Evolutionary conservation across 2,888 invertebrate genomes (phyloP).

Genomic region (Diachrysia chrysitis): DNA sequence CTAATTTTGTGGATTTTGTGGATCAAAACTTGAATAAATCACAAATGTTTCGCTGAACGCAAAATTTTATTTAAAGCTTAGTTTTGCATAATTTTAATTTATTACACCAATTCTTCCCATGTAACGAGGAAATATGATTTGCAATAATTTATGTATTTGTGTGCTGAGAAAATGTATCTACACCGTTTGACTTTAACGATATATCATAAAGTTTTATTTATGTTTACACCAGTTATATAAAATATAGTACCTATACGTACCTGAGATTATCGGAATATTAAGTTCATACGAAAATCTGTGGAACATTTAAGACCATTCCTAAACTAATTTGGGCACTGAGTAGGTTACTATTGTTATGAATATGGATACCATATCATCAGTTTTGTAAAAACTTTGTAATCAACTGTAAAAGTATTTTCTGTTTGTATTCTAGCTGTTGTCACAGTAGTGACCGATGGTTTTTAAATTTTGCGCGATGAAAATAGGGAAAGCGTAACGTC

Average conservation of each 20-base stretch:
- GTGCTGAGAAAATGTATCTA: slow-evolving; percentile 54
- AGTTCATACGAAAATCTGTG: slow-evolving; percentile 2
- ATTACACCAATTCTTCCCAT: slow-evolving; percentile 45
- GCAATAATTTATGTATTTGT: slow-evolving; percentile 55
- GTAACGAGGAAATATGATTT: slow-evolving; percentile 58
- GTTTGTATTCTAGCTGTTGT: slow-evolving; percentile 87
- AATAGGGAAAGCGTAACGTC: slow-evolving; percentile 87
- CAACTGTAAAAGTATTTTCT: slow-evolving; percentile 86
- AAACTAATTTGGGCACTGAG: not conserved
- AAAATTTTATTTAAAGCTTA: slow-evolving; percentile 26
- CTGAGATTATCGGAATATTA: slow-evolving; percentile 23
- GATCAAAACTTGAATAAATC: slow-evolving; percentile 10
- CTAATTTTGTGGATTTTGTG: not conserved
- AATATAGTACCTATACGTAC: slow-evolving; percentile 40
- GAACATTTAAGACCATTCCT: slow-evolving; percentile 7
- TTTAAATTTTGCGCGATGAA: slow-evolving; percentile 88
- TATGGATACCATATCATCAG: slow-evolving; percentile 28
- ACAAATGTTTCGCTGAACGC: slow-evolving; percentile 2
- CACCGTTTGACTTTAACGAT: slow-evolving; percentile 63
- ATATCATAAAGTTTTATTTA: slow-evolving; percentile 65
- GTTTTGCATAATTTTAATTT: slow-evolving; percentile 49
- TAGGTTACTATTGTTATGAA: slow-evolving; percentile 10
- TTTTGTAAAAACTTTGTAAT: slow-evolving; percentile 78
- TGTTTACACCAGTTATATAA: slow-evolving; percentile 49
- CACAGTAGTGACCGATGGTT: slow-evolving; percentile 88